Conservation (phyloP, 2,797 vertebrate species). For the Scolopax bukidnonensis region DNA sequence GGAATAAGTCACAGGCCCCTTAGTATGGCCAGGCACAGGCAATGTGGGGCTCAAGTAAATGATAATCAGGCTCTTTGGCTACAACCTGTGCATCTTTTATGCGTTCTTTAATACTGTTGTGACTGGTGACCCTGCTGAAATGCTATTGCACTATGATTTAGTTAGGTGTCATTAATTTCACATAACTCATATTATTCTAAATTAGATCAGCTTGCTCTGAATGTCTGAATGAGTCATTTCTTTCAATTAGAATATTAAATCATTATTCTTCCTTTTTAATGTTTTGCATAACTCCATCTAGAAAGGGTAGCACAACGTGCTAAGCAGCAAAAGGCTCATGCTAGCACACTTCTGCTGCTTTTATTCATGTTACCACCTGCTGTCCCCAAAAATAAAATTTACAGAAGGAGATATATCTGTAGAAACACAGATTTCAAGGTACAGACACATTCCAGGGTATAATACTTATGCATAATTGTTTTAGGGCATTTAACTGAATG, state of each 20-base stretch:
- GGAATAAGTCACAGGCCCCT: neutral
- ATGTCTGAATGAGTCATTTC: neutral
- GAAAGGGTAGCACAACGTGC: neutral
- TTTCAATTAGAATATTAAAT: slow-evolving; percentile 26
- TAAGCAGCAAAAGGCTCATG: neutral
- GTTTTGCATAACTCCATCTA: neutral
- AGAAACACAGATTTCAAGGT: neutral
- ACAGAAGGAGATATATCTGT: neutral
- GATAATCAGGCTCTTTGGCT: neutral
- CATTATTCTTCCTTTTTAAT: neutral
- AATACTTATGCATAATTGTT: neutral
- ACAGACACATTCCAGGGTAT: neutral
- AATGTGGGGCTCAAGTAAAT: neutral
- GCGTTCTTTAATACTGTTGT: neutral
- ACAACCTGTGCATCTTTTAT: neutral
- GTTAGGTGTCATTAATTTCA: neutral
- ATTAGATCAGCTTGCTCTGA: neutral
- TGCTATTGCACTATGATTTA: neutral
- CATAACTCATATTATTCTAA: neutral
- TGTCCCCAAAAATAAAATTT: neutral
- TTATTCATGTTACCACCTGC: neutral
- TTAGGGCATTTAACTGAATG: neutral
- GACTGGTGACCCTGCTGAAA: neutral
- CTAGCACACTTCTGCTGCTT: neutral
- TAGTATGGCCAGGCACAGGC: neutral